Percentiles rank a stretch among this genome's conserved stretches.
Evolutionary conservation across 2,888 invertebrate genomes (phyloP).

Genomic region (Eupithecia insigniata): DNA sequence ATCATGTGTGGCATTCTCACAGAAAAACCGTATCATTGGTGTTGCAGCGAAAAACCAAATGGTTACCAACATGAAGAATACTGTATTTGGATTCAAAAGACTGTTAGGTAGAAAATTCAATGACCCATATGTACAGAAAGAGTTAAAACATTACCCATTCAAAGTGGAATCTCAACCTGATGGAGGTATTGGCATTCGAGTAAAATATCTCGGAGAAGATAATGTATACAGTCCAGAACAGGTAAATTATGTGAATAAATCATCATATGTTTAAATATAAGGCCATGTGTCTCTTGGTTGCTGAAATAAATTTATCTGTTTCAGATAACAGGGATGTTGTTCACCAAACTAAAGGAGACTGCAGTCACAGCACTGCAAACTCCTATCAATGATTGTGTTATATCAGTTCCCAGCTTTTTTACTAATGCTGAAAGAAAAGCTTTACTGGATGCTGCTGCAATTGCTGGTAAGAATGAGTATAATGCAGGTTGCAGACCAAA

Average conservation of each 20-base stretch:
- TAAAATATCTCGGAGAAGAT: conserved; percentile 94
- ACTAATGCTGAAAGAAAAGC: conserved; percentile 97
- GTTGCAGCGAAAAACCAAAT: conserved; percentile 98
- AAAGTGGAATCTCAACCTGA: conserved; percentile 89
- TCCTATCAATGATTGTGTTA: conserved; percentile 96
- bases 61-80: conserved; percentile 98
- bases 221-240: conserved; percentile 96
- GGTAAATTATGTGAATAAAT: conserved; percentile 52
- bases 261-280: not conserved
- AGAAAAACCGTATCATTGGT: conserved; percentile 96
- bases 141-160: conserved; percentile 91
- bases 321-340: conserved; percentile 95
- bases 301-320: conserved; percentile 32
- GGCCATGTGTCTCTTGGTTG: not conserved
- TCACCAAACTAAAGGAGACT: conserved; percentile 97
- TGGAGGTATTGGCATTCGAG: conserved; percentile 94
- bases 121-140: conserved; percentile 94
- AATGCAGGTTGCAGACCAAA: no score
- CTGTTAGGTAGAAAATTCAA: conserved; percentile 95
- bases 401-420: conserved; percentile 96
- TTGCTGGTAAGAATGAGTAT: conserved; percentile 86
- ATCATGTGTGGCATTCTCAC: conserved; percentile 97
- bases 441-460: conserved; percentile 94
- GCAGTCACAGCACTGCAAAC: conserved; percentile 94
- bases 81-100: conserved; percentile 96